Base-by-base conservation (phyloP, 2,888 invertebrate genomes). In the Leuctra nigra region DNA sequence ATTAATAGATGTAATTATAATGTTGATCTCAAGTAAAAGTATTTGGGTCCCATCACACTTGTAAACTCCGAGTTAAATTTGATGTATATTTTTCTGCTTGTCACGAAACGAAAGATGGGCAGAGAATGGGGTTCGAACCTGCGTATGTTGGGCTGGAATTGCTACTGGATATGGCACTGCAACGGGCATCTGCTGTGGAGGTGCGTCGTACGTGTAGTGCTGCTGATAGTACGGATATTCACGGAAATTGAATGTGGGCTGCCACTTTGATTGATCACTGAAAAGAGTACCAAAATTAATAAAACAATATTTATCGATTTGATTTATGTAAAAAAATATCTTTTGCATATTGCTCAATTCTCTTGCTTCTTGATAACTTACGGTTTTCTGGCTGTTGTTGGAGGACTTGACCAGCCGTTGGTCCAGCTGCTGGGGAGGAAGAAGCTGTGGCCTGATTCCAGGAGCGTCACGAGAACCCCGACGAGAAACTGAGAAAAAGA, bases 401-500 rank as follows among this genome's bases (percentile, higher is more conserved):
- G 33, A 2, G n/a, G 50, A 22, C 35, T 50, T 2, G 33, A 33
- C 29, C 33, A 33, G 2, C 50, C 50, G 16, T 33, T 33, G 18
- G 50, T 50, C 50, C 50, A 50, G 16, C 50, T 50, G 77, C 77
- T 78, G 65, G 75, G 76, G 56, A 77, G 66, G 67, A 78, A 78
- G 65, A 77, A 78, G 0, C 75, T 78, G 52, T 77, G 75, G 2
- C 75, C 70, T 1, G 74, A 70, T n/a, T 73, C 71, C 2, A 75
- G 63, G 58, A 74, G 63, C 53, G 69, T 73, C 64, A 76, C 58
- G 59, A 73, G 66, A 60, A 76, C 59, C 46, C 74, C 62, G 55
- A 76, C 65, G 62, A 69, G 70, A 66, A 75, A 69, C 78, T 78
- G 73, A 36, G 63, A 63, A 35, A 50, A 48, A 39, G 38, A 4